phyloP scores from a whole-genome alignment of 2,888 invertebrate genomes.

The Sphaerophoria taeniata region DNA sequence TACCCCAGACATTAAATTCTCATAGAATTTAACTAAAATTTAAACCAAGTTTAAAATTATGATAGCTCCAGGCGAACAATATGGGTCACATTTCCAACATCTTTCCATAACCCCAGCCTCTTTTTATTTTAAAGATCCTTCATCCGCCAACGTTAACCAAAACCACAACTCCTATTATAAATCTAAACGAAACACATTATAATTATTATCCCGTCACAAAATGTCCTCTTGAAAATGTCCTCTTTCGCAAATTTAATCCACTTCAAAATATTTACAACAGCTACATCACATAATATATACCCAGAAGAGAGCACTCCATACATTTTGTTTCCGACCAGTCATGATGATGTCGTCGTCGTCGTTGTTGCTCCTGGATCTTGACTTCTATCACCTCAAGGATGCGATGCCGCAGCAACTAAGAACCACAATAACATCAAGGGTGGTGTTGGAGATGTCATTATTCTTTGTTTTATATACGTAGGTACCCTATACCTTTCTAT shows the following conservation, averaged over 20 bases:
- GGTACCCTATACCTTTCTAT: background rate
- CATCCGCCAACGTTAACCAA: background rate
- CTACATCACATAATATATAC: background rate
- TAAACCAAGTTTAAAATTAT: too few relatives aligned
- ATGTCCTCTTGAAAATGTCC: slow-evolving; percentile 76
- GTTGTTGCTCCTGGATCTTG: background rate
- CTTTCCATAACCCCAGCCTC: background rate
- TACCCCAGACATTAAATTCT: too few relatives aligned
- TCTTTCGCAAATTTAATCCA: slow-evolving; percentile 74
- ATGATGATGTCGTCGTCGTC: slow-evolving; percentile 12
- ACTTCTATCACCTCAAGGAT: slow-evolving; percentile 53
- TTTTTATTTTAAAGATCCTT: background rate
- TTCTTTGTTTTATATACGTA: slow-evolving; percentile 61
- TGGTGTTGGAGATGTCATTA: slow-evolving; percentile 70
- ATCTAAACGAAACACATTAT: slow-evolving; percentile 47
- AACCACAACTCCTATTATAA: background rate
- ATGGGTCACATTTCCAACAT: slow-evolving; percentile 3
- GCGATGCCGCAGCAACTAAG: slow-evolving; percentile 11
- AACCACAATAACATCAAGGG: slow-evolving; percentile 48
- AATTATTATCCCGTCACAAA: slow-evolving; percentile 79
- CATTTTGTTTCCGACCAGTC: slow-evolving; percentile 21
- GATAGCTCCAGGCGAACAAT: background rate
- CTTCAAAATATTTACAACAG: slow-evolving; percentile 68
- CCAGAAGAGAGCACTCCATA: slow-evolving; percentile 30
- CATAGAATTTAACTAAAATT: too few relatives aligned